These are phyloP conservation scores for Myripristis jacobus DNA, from an alignment of 2,797 vertebrate species.

Conservation along the genomic window DNA sequence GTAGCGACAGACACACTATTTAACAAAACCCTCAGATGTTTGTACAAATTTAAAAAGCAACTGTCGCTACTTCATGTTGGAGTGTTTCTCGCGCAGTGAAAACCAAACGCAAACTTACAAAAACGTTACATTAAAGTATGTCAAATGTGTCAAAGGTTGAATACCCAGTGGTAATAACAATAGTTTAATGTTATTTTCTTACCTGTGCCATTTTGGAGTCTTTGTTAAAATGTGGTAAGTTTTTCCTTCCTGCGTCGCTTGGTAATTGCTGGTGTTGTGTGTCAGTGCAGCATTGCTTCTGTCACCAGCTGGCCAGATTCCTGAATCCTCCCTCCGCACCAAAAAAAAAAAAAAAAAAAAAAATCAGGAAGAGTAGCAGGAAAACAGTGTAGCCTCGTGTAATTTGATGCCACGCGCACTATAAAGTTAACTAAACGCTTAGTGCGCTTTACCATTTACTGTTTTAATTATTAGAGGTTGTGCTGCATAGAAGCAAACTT, in stretches of 20 bases:
- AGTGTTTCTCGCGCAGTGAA: not conserved
- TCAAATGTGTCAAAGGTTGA: no score
- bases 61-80: no score
- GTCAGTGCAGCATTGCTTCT: constrained; percentile 65
- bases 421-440: not conserved
- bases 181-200: constrained; percentile 6
- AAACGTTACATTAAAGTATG: not conserved
- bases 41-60: not conserved
- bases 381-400: constrained; percentile 25
- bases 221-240: constrained; percentile 27
- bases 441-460: not conserved
- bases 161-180: not conserved
- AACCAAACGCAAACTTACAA: not conserved
- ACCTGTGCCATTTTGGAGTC: constrained; percentile 80
- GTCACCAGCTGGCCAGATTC: constrained; percentile 79
- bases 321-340: constrained; percentile 78
- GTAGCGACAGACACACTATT: not conserved
- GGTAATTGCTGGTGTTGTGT: constrained; percentile 58
- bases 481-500: not conserved
- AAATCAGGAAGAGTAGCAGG: constrained; percentile 43
- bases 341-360: constrained; percentile 32
- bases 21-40: not conserved
- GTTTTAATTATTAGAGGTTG: not conserved
- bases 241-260: constrained; percentile 62
- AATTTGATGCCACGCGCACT: constrained; percentile 35